Base-by-base conservation (phyloP, 1,140 invertebrate genomes). In the Bombus haemorrhoidalis region DNA sequence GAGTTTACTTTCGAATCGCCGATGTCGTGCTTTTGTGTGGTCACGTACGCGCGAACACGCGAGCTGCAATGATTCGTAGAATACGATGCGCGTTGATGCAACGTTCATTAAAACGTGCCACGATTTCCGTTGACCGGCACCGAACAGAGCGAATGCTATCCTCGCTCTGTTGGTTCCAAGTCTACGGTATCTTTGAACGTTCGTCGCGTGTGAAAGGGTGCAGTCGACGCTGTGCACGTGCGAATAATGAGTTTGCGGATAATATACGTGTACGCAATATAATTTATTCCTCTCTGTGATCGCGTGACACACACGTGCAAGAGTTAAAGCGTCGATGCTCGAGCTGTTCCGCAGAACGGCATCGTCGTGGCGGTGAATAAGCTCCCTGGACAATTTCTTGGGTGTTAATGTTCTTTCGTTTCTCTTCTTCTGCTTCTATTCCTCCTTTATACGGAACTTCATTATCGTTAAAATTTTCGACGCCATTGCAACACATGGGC, bases 181-280 rank as follows among this genome's bases (percentile, higher is more conserved):
- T 87, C 66, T 82, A 82, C 13, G 57, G 73, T 47, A 25, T 37
- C n/a, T 53, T 34, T 34, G 43, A 75, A 75, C 75, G 75, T 39
- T 28, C 75, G 18, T 64, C 57, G 75, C 75, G 75, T 41, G 37
- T 78, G n/a, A 53, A 32, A 88, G 72, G 43, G 75, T 83, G 78
- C 86, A 62, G 47, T 79, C 62, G 75, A 68, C 80, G 59, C 74
- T 83, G 79, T 87, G 79, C 66, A 73, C 71, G 77, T 74, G 53
- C 47, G 81, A 22, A 39, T 86, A 72, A 53, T 47, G 69, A 81
- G 66, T 62, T 15, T 81, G 68, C 53, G 47, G 47, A 57, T 62
- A 41, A 73, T 77, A 47, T 57, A 43, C 47, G 73, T 69, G 73
- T 75, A 80, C 64, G 64, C 37, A 53, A 75, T 81, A 34, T 75